phyloP scores from a whole-genome alignment of 2,113 vertebrate species.

The Rattus norvegicus region GRCr8 NC_086036.1:4429501-4430000 shows the following conservation, averaged over 20 bases:
- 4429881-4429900: neutral
- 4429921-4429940: neutral
- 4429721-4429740: neutral
- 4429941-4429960: neutral
- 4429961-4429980: neutral
- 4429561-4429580: neutral
- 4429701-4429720: conserved; percentile 3
- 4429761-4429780: neutral
- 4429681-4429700: neutral
- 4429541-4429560: neutral
- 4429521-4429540: neutral
- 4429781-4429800: neutral
- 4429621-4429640: neutral
- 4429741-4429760: neutral
- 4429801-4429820: neutral
- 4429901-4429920: neutral
- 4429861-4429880: neutral
- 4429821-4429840: neutral
- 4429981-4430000: neutral
- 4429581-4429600: neutral
- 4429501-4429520: neutral
- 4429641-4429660: neutral
- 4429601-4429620: neutral
- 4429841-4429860: neutral
- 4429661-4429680: neutral